A percentile compares a stretch with the other conserved stretches of the same genome.
Conservation (phyloP, 1,140 invertebrate genomes). For the Drosophila melanogaster region Release_6_plus_ISO1_MT NT_033779.5:17960001-17960500, state of each 20-base stretch:
- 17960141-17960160: slow-evolving; percentile 66
- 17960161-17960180: slow-evolving; percentile 20
- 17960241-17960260: slow-evolving; percentile 54
- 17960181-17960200: slow-evolving; percentile 30
- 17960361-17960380: slow-evolving; percentile 51
- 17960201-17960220: slow-evolving; percentile 55
- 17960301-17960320: slow-evolving; percentile 14
- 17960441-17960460: slow-evolving; percentile 22
- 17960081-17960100: slow-evolving; percentile 24
- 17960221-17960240: slow-evolving; percentile 11
- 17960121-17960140: slow-evolving; percentile 71
- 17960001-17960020: slow-evolving; percentile 25
- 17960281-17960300: slow-evolving; percentile 61
- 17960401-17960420: slow-evolving; percentile 67
- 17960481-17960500: slow-evolving; percentile 44
- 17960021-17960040: slow-evolving; percentile 40
- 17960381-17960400: slow-evolving; percentile 53
- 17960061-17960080: slow-evolving; percentile 74
- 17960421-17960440: slow-evolving; percentile 66
- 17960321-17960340: slow-evolving; percentile 59
- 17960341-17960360: slow-evolving; percentile 7
- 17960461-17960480: slow-evolving; percentile 61
- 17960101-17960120: neutral
- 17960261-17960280: slow-evolving; percentile 65
- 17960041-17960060: slow-evolving; percentile 2